These are phyloP conservation scores for Saimiri boliviensis DNA, from an alignment of 2,113 vertebrate species.

Conservation along the genomic window DNA sequence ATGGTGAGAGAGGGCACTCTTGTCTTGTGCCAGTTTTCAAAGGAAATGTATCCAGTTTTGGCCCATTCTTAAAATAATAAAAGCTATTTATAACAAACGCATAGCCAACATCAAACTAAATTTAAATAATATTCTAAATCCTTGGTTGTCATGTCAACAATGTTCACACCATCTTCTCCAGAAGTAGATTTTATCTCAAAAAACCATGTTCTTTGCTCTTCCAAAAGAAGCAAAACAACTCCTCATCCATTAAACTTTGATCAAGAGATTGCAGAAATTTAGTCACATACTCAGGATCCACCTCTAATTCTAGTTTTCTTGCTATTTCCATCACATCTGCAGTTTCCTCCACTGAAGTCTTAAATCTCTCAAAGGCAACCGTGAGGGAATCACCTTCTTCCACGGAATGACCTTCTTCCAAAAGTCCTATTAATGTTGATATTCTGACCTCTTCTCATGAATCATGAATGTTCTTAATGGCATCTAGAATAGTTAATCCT, in stretches of 20 bases:
- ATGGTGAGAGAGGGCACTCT: too few species aligned
- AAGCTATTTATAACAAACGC: too few species aligned
- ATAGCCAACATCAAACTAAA: neutral
- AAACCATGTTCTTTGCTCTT: neutral
- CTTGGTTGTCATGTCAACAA: neutral
- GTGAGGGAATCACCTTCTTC: neutral
- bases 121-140: neutral
- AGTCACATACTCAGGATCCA: neutral
- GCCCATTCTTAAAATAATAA: too few species aligned
- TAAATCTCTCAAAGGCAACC: neutral
- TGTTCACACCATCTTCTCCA: neutral
- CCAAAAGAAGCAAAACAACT: neutral
- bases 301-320: neutral
- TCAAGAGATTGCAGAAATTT: neutral
- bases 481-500: neutral
- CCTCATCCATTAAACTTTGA: neutral
- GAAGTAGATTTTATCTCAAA: neutral
- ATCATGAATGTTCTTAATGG: neutral
- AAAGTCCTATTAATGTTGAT: neutral
- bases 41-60: too few species aligned
- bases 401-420: neutral
- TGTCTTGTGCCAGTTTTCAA: too few species aligned
- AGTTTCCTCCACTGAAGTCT: neutral
- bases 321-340: neutral
- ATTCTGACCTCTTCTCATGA: neutral